Conservation (phyloP, 2,888 invertebrate genomes). For the Tanypteryx hageni region DNA sequence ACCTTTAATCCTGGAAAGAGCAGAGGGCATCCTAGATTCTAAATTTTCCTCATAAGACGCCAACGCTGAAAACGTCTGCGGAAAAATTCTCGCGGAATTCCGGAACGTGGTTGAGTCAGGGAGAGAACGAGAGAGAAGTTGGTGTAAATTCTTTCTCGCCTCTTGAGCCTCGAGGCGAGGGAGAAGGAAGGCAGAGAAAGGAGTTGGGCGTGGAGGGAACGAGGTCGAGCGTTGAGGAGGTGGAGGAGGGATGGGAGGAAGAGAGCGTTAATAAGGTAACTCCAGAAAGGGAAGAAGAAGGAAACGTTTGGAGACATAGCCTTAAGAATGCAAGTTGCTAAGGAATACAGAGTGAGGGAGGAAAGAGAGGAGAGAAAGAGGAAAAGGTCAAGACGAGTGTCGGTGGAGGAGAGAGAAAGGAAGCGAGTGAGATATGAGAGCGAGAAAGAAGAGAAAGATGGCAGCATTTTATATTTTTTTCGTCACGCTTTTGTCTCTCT, state of each 20-base stretch:
- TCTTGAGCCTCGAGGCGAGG: neutral
- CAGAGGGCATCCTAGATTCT: neutral
- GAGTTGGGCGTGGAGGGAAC: neutral
- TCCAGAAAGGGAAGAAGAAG: neutral
- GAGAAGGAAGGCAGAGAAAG: neutral
- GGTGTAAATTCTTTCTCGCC: neutral
- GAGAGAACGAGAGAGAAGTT: neutral
- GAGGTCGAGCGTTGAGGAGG: neutral
- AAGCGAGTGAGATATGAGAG: too few relatives aligned
- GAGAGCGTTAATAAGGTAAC: neutral
- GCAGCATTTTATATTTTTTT: neutral
- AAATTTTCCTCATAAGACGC: too few relatives aligned
- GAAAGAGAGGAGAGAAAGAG: neutral
- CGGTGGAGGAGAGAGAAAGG: too few relatives aligned
- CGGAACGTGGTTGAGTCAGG: conserved; percentile 5
- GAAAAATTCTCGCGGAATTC: neutral
- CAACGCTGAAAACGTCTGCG: neutral
- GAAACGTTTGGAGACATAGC: neutral
- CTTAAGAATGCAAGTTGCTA: neutral
- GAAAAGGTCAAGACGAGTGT: neutral
- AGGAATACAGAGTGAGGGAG: too few relatives aligned
- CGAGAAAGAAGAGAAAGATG: neutral
- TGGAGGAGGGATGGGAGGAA: neutral
- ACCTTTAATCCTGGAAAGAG: neutral
- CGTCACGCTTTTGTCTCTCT: conserved; percentile 6